A percentile compares a stretch with the other conserved stretches of the same genome.
Evolutionary conservation across 2,888 invertebrate species (phyloP).

Genomic region (Melipona beecheii): DNA sequence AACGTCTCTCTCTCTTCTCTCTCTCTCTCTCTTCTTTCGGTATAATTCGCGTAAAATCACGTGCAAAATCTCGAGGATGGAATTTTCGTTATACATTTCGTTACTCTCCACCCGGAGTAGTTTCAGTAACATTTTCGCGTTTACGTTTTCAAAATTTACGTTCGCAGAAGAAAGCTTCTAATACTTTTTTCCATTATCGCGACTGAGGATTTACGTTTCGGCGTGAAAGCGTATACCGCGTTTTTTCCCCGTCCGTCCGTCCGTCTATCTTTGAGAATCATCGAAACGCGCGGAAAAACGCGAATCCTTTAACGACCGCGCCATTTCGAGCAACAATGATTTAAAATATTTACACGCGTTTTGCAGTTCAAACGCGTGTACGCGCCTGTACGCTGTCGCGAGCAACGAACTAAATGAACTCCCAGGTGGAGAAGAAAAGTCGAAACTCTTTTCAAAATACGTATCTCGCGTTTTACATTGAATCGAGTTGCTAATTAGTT

Average conservation of each 20-base stretch:
- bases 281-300: not conserved
- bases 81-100: not conserved
- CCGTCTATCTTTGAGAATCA: not conserved
- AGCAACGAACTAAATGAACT: not conserved
- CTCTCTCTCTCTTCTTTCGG: not conserved
- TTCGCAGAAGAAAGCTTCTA: not conserved
- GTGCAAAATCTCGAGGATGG: too few species aligned
- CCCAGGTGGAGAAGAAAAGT: not conserved
- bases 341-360: not conserved
- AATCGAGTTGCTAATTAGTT: constrained; percentile 4
- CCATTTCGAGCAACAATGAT: not conserved
- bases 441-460: not conserved
- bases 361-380: not conserved
- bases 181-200: not conserved
- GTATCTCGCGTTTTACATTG: constrained; percentile 1
- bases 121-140: too few species aligned
- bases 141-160: not conserved
- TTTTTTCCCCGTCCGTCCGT: not conserved
- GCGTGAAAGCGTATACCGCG: not conserved
- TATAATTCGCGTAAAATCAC: not conserved
- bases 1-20: not conserved
- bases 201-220: not conserved
- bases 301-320: not conserved
- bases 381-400: not conserved
- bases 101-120: too few species aligned